These are phyloP conservation scores for Stylophora pistillata DNA, from an alignment of 64 coral and sea anemone species.

Conservation along the genomic window DNA sequence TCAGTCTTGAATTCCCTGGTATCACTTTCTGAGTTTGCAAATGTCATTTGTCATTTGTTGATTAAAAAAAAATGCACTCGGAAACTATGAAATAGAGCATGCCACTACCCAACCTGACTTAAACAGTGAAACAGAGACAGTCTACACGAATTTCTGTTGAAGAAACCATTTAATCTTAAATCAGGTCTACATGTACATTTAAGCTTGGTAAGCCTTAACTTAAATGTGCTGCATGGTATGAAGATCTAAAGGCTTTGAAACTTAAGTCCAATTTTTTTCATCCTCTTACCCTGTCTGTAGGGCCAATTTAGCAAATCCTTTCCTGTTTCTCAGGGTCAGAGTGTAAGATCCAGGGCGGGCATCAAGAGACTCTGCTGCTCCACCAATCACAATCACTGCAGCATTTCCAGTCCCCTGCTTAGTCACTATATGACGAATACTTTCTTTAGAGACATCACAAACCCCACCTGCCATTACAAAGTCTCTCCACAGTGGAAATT, in stretches of 20 bases:
- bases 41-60: too few relatives aligned
- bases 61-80: too few relatives aligned
- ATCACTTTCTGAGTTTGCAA: too few relatives aligned
- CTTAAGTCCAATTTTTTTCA: neutral
- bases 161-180: too few relatives aligned
- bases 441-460: constrained; percentile 80
- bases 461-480: constrained; percentile 71
- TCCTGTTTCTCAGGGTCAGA: constrained; percentile 75
- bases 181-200: too few relatives aligned
- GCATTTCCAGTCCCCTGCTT: constrained; percentile 70
- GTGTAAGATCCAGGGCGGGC: constrained; percentile 78
- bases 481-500: constrained; percentile 79
- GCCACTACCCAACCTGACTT: too few relatives aligned
- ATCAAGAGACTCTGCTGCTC: constrained; percentile 83
- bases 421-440: constrained; percentile 49
- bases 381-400: constrained; percentile 75
- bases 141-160: too few relatives aligned
- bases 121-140: too few relatives aligned
- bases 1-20: too few relatives aligned
- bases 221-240: neutral
- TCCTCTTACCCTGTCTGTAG: constrained; percentile 68
- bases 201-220: too few relatives aligned
- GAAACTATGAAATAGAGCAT: too few relatives aligned
- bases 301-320: constrained; percentile 84
- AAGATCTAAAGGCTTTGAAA: neutral